Evolutionary conservation across 2,888 invertebrate species (phyloP).

Genomic region (Hypena proboscidalis): DNA sequence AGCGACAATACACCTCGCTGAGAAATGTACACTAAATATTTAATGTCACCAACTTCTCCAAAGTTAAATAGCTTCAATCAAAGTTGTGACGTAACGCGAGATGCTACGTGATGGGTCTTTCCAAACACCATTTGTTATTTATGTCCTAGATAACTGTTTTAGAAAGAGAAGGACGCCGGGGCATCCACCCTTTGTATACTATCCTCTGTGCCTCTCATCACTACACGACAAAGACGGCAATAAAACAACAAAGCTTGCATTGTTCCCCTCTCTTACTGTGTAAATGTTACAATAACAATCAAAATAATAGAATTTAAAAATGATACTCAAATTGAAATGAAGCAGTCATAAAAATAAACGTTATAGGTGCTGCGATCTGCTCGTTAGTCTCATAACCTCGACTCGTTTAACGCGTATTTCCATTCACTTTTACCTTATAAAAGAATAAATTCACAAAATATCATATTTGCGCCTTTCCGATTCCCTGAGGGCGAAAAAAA

Average conservation of each 20-base stretch:
- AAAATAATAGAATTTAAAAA: conserved; percentile 15
- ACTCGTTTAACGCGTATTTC: conserved; percentile 48
- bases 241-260: conserved; percentile 21
- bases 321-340: conserved; percentile 20
- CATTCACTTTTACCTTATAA: conserved; percentile 36
- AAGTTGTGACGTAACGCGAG: conserved; percentile 61
- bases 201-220: conserved; percentile 10
- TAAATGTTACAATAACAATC: conserved; percentile 30
- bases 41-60: conserved; percentile 49
- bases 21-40: conserved; percentile 47
- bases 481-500: conserved; percentile 31
- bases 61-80: conserved; percentile 68
- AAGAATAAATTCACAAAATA: conserved; percentile 31
- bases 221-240: conserved; percentile 11
- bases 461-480: conserved; percentile 27
- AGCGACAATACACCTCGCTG: conserved; percentile 24
- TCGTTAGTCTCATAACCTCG: conserved; percentile 52
- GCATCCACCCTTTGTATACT: conserved; percentile 2
- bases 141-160: conserved; percentile 50
- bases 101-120: conserved; percentile 56
- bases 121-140: conserved; percentile 68
- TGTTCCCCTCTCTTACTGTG: conserved; percentile 32
- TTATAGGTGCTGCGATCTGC: conserved; percentile 45
- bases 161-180: conserved; percentile 11
- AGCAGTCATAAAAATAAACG: conserved; percentile 32